These are phyloP conservation scores for Pseudotriccus pelzelni DNA, from an alignment of 2,797 vertebrate genomes.

Conservation along the genomic window DNA sequence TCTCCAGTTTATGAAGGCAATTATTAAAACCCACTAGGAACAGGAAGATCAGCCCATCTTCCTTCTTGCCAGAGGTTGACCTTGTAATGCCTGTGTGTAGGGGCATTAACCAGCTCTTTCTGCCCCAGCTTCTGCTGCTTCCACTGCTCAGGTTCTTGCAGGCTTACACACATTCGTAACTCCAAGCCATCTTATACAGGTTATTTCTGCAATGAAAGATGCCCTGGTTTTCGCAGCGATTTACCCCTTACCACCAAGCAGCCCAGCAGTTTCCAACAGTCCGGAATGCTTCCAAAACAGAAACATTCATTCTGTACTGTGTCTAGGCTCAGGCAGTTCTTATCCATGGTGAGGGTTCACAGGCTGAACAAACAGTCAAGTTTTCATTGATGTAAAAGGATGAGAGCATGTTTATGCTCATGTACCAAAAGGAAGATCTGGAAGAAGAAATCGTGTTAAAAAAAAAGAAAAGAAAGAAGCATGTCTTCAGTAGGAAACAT, in stretches of 20 bases:
- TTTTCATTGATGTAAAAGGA: not conserved
- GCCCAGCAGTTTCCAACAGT: not conserved
- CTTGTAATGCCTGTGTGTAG: not conserved
- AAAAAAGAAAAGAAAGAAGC: not conserved
- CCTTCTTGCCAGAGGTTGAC: not conserved
- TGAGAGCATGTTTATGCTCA: not conserved
- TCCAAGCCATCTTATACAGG: not conserved
- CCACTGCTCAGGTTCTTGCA: not conserved
- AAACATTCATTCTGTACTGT: not conserved
- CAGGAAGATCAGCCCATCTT: not conserved
- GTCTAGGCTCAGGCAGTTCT: not conserved
- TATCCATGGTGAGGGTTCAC: not conserved
- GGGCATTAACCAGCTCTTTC: not conserved
- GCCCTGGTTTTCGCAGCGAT: accelerated
- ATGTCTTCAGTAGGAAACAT: conserved; percentile 51
- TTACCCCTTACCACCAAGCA: not conserved
- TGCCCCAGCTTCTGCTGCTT: not conserved
- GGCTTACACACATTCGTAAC: accelerated
- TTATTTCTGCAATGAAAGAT: not conserved
- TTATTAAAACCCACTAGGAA: not conserved
- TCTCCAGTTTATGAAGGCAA: not conserved
- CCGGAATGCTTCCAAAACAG: not conserved
- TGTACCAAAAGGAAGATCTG: not conserved
- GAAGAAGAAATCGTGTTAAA: conserved; percentile 24
- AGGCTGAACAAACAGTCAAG: not conserved